Conservation (phyloP, 2,888 invertebrate genomes). For the Acheta domesticus region DNA sequence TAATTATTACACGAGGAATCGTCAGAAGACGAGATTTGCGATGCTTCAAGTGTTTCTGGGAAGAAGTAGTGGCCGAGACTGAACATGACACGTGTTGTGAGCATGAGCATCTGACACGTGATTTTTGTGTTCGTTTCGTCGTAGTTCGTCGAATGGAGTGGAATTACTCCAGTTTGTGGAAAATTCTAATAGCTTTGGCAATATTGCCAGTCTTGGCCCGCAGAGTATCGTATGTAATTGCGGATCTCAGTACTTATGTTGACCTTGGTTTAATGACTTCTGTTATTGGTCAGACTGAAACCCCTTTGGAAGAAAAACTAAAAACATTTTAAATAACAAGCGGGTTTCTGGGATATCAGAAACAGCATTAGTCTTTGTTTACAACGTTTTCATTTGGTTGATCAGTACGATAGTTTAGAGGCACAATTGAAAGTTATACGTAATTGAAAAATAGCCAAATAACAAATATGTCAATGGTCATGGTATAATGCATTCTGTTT, state of each 20-base stretch:
- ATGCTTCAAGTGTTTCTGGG: too few relatives aligned
- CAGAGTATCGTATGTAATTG: neutral
- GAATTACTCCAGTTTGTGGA: too few relatives aligned
- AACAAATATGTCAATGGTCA: neutral
- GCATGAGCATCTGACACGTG: too few relatives aligned
- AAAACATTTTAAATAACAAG: conserved; percentile 6
- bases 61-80: too few relatives aligned
- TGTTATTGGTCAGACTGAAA: neutral
- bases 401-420: neutral
- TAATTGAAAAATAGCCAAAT: neutral
- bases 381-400: neutral
- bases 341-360: neutral
- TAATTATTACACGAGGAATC: too few relatives aligned
- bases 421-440: neutral
- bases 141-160: too few relatives aligned
- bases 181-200: too few relatives aligned
- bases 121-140: too few relatives aligned
- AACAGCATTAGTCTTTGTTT: neutral
- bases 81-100: too few relatives aligned
- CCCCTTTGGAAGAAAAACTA: neutral
- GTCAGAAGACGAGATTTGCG: too few relatives aligned
- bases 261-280: neutral
- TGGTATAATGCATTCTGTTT: neutral
- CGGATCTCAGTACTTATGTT: neutral
- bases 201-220: neutral